Percentiles rank a stretch among this genome's conserved stretches.
Conservation (phyloP, 2,797 vertebrate species). For the Tarsius wallacei region DNA sequence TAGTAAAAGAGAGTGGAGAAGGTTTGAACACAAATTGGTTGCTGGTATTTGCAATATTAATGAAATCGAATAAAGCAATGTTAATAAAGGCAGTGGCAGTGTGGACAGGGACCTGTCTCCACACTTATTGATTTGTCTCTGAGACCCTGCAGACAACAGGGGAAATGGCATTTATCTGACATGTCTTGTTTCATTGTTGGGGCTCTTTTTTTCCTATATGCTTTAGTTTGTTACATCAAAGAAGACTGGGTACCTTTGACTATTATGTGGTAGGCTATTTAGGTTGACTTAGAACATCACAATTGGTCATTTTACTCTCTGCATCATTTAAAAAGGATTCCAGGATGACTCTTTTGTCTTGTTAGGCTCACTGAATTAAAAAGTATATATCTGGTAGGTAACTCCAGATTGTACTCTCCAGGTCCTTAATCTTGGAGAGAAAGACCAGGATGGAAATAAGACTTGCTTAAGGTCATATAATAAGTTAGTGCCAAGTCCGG, state of each 20-base stretch:
- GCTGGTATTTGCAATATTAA: slow-evolving; percentile 81
- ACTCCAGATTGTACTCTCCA: slow-evolving; percentile 18
- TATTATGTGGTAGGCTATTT: slow-evolving; percentile 75
- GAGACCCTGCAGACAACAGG: slow-evolving; percentile 75
- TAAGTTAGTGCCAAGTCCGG: neutral
- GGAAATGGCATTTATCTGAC: slow-evolving; percentile 78
- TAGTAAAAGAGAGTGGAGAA: slow-evolving; percentile 39
- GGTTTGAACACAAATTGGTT: slow-evolving; percentile 66
- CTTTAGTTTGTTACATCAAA: slow-evolving; percentile 78
- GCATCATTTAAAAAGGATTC: slow-evolving; percentile 50
- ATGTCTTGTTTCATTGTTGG: slow-evolving; percentile 56
- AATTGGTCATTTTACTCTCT: slow-evolving; percentile 71
- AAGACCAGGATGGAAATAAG: neutral
- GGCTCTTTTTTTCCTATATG: slow-evolving; percentile 18
- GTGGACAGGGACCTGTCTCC: slow-evolving; percentile 79
- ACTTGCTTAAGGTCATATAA: slow-evolving; percentile 1
- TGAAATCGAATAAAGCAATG: slow-evolving; percentile 73
- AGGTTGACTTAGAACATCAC: slow-evolving; percentile 30
- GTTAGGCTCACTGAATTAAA: neutral
- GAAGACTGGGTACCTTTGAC: slow-evolving; percentile 46
- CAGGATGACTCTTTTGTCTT: slow-evolving; percentile 17
- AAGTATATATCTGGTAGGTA: neutral
- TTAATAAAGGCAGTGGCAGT: slow-evolving; percentile 78
- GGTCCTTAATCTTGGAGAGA: slow-evolving; percentile 66
- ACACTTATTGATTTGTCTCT: slow-evolving; percentile 83